phyloP scores from a whole-genome alignment of 2,888 invertebrate species.

The Drosophila eohydei region DNA sequence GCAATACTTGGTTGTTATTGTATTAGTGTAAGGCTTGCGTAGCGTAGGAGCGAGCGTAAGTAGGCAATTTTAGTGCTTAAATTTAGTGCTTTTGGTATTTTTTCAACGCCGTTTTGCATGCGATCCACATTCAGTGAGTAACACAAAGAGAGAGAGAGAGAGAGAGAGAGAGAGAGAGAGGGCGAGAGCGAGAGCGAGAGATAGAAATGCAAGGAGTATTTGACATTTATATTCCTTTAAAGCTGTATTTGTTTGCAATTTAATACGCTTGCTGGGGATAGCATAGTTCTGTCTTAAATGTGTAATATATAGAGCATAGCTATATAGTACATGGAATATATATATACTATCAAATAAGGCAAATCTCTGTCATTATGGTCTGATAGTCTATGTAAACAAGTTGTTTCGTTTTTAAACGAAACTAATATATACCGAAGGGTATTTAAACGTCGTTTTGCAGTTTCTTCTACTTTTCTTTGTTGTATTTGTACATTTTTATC shows the following conservation, averaged over 20 bases:
- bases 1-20: background rate
- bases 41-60: background rate
- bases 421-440: background rate
- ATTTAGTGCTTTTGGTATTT: too few relatives aligned
- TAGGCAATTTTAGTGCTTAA: background rate
- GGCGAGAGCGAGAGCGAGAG: background rate
- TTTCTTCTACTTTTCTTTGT: background rate
- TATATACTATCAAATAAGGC: too few relatives aligned
- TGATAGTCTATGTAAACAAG: background rate
- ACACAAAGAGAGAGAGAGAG: too few relatives aligned
- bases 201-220: background rate
- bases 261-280: background rate
- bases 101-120: background rate
- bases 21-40: background rate
- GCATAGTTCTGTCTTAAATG: background rate
- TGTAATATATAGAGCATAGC: background rate
- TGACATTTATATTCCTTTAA: background rate
- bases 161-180: background rate
- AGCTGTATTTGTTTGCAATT: background rate
- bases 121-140: background rate
- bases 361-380: too few relatives aligned
- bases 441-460: background rate
- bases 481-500: constrained; percentile 13
- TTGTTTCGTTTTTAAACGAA: background rate
- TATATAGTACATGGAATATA: too few relatives aligned